Base-by-base conservation (phyloP, 92 coral and sea anemone species). In the Pocillopora grandis region DNA sequence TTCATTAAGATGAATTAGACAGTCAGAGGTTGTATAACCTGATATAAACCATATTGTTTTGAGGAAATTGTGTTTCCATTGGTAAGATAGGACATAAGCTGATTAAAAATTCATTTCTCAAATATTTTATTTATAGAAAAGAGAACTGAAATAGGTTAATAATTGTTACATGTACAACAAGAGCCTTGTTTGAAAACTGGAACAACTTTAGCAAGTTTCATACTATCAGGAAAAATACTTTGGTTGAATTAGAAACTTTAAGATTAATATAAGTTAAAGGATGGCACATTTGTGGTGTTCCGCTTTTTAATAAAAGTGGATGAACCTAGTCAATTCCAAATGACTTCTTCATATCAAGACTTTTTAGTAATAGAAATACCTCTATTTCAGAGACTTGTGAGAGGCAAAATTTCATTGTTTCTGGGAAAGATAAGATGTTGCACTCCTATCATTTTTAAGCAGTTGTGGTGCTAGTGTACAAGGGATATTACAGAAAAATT, bases 371-470 rank as follows among this genome's bases (percentile, higher is more conserved):
- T 27, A 27, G 31, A 27, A 59, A 79, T 61, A 86, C 68, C 64
- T 78, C 89, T 56, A 78, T 61, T 66, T 86, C 89, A 78, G 79
- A 61, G 76, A 78, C 80, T 86, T 86, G 81, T 56, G 31, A 18
- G 57, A 78, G 79, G 61, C 89, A 33, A 67, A 42, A 14, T 76
- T 63, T 77, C 62, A 73, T 74, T 63, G 87, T 56, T 17, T 31
- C 31, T 72, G 58, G 19, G 60, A 42, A 31, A 72, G 57, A 72
- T 42, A 72, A 56, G 48, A 31, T n/a, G 55, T 68, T 80, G 85
- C 77, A 68, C 85, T 80, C 48, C 55, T 80, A 83, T 62, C 63
- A 83, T 73, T 62, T 83, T 72, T 74, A 83, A 79, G 86, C 78
- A 71, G 78, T 81, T 81, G 78, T 71, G 78, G 11, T 71, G 86